Evolutionary conservation across 2,113 vertebrate genomes (phyloP).

Genomic region (Myrmophylax atrothorax): DNA sequence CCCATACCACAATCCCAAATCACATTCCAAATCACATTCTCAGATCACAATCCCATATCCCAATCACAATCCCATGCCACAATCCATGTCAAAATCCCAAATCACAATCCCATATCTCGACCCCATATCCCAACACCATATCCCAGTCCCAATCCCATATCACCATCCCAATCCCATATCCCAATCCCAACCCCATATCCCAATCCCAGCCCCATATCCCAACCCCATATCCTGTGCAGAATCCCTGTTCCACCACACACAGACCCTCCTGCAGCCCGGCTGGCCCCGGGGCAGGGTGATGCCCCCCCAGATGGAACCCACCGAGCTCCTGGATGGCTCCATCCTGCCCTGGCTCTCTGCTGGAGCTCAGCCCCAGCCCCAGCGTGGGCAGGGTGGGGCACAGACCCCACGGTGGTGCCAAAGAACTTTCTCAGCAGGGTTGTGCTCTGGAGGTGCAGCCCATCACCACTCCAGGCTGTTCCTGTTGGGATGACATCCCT

Average conservation of each 20-base stretch:
- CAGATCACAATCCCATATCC: fast-evolving
- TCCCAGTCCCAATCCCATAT: no score
- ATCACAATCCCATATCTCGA: no score
- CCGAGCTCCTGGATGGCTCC: not conserved
- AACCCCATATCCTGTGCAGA: fast-evolving
- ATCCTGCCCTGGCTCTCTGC: not conserved
- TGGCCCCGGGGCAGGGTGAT: not conserved
- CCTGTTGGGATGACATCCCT: fast-evolving
- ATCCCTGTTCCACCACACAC: fast-evolving
- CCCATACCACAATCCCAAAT: fast-evolving
- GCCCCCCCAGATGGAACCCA: not conserved
- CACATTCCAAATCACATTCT: not conserved
- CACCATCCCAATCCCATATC: no score
- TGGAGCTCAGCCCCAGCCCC: not conserved
- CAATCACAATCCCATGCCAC: no score
- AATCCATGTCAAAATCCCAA: no score
- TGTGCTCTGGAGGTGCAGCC: not conserved
- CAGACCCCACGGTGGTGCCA: not conserved
- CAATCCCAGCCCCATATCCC: no score
- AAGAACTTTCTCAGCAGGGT: not conserved
- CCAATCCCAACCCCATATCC: no score
- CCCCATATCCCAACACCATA: no score
- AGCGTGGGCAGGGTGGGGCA: not conserved
- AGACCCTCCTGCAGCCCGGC: not conserved
- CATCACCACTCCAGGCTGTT: not conserved